These are phyloP conservation scores for Argyrosomus japonicus DNA, from an alignment of 2,113 vertebrate species.

Conservation along the genomic window DNA sequence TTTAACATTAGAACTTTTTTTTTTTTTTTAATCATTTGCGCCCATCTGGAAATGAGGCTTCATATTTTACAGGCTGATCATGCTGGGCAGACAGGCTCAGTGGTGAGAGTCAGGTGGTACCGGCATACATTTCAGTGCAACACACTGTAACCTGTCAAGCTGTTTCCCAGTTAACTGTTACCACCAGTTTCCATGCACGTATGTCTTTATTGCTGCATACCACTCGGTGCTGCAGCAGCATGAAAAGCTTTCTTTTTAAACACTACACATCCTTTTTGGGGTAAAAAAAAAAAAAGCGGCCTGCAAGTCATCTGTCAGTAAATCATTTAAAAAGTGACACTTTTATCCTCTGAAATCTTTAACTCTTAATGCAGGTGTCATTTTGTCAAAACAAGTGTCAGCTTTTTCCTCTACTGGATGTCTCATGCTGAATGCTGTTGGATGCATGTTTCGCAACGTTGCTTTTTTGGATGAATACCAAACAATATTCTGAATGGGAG, in stretches of 20 bases:
- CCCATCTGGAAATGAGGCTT: constrained; percentile 53
- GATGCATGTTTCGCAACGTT: background rate
- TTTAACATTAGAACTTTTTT: constrained; percentile 50
- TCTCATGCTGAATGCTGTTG: constrained; percentile 9
- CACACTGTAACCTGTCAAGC: constrained; percentile 44
- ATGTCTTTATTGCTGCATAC: constrained; percentile 48
- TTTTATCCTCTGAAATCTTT: background rate
- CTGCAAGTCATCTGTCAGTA: constrained; percentile 3
- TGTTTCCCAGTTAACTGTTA: constrained; percentile 51
- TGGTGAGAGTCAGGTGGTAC: constrained; percentile 54
- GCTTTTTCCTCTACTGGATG: background rate
- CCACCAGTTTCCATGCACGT: constrained; percentile 59
- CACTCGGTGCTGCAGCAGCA: constrained; percentile 18
- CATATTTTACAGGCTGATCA: constrained; percentile 50
- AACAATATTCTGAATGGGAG: constrained; percentile 10
- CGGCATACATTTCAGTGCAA: constrained; percentile 30
- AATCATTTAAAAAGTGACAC: constrained; percentile 10
- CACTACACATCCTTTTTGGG: constrained; percentile 1
- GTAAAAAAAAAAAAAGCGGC: background rate
- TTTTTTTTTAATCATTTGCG: constrained; percentile 7
- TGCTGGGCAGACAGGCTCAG: constrained; percentile 34
- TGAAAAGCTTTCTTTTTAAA: background rate
- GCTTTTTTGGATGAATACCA: background rate
- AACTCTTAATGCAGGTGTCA: constrained; percentile 5
- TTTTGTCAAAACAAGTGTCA: background rate